Percentiles rank a stretch among this genome's conserved stretches.
Evolutionary conservation across 2,888 invertebrate species (phyloP).

Genomic region (Lepidochitona cinerea): DNA sequence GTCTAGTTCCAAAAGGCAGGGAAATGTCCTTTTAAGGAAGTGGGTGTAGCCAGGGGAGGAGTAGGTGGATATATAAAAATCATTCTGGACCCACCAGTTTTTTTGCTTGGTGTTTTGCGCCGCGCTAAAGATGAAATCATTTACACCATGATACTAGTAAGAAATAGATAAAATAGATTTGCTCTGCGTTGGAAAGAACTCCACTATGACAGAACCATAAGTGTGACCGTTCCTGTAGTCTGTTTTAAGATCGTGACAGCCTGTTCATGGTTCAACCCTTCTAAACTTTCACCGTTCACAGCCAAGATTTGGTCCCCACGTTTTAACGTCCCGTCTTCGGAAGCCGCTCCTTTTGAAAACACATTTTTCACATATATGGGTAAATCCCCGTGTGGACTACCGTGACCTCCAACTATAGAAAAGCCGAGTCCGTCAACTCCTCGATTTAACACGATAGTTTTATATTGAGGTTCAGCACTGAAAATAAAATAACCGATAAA

Average conservation of each 20-base stretch:
- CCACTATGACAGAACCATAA: slow-evolving; percentile 68
- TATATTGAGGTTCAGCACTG: slow-evolving; percentile 40
- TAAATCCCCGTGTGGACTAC: slow-evolving; percentile 74
- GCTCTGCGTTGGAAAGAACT: neutral
- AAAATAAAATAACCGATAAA: neutral
- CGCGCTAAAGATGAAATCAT: too few species aligned
- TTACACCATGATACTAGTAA: too few species aligned
- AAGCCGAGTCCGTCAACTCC: slow-evolving; percentile 75
- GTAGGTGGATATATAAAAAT: too few species aligned
- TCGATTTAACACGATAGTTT: slow-evolving; percentile 72
- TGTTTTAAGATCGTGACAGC: slow-evolving; percentile 89
- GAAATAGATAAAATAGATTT: too few species aligned
- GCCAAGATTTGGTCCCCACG: slow-evolving; percentile 91
- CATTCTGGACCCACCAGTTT: too few species aligned
- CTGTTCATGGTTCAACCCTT: slow-evolving; percentile 79
- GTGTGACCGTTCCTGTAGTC: slow-evolving; percentile 73
- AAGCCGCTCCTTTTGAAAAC: slow-evolving; percentile 85
- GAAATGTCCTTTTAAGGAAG: too few species aligned
- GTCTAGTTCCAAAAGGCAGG: too few species aligned
- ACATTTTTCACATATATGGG: slow-evolving; percentile 74
- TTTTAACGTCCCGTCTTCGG: slow-evolving; percentile 86
- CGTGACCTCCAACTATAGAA: slow-evolving; percentile 74
- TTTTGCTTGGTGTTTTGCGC: too few species aligned
- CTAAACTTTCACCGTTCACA: slow-evolving; percentile 87
- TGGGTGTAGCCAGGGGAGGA: too few species aligned